These are phyloP conservation scores for Tyrannus savana DNA, from an alignment of 2,113 vertebrate genomes.

Conservation along the genomic window DNA sequence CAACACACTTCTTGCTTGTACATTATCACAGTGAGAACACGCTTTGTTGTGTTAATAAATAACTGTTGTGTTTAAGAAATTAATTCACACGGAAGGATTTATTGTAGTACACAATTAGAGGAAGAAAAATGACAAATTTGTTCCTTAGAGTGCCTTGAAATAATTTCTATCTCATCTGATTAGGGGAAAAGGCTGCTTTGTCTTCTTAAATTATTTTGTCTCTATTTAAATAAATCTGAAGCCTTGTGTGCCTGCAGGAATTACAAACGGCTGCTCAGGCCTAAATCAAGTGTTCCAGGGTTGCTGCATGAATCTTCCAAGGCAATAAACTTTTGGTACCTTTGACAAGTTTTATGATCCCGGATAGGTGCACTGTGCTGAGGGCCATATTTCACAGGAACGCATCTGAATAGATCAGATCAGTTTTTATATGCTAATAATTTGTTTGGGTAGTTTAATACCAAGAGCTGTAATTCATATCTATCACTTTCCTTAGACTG, in stretches of 20 bases:
- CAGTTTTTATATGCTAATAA: slow-evolving; percentile 59
- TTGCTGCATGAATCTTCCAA: slow-evolving; percentile 46
- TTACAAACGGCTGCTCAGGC: slow-evolving; percentile 30
- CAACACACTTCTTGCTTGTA: accelerated
- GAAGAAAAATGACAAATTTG: slow-evolving; percentile 6
- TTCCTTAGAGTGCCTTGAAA: slow-evolving; percentile 15
- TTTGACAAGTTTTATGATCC: slow-evolving; percentile 59
- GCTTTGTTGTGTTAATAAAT: not conserved
- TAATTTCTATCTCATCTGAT: slow-evolving; percentile 34
- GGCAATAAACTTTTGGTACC: slow-evolving; percentile 56
- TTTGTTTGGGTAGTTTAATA: slow-evolving; percentile 56
- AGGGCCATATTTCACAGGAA: slow-evolving; percentile 42
- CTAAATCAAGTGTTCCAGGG: slow-evolving; percentile 48
- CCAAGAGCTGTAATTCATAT: slow-evolving; percentile 25
- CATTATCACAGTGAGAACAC: not conserved
- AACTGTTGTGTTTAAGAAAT: not conserved
- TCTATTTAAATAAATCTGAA: slow-evolving; percentile 36
- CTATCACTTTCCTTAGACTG: not conserved
- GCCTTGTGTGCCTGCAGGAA: not conserved
- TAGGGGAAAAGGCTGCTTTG: slow-evolving; percentile 27
- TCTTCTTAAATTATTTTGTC: slow-evolving; percentile 32
- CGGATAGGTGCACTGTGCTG: slow-evolving; percentile 6
- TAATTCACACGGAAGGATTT: not conserved
- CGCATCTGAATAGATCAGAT: slow-evolving; percentile 43
- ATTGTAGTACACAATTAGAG: not conserved